Percentiles rank a stretch among this genome's conserved stretches.
phyloP scores from a whole-genome alignment of 2,113 vertebrate genomes.

The Pristiophorus japonicus region DNA sequence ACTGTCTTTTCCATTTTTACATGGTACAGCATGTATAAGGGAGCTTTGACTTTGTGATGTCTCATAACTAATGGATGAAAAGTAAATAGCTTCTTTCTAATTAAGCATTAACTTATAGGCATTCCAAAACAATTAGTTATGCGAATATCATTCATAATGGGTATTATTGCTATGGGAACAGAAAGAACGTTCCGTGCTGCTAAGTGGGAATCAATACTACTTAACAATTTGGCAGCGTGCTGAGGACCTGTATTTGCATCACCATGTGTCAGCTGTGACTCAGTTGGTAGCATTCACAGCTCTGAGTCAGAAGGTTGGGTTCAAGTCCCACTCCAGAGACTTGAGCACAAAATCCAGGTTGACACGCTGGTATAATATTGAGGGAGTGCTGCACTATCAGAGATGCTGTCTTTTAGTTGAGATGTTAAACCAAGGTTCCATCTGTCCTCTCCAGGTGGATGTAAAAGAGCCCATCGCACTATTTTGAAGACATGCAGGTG shows the following conservation, averaged over 20 bases:
- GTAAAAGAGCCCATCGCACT: background rate
- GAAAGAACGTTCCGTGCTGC: background rate
- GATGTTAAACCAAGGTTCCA: background rate
- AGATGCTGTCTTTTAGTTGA: background rate
- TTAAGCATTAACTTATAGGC: background rate
- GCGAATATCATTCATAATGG: background rate
- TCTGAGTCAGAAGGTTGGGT: background rate
- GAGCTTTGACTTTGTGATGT: background rate
- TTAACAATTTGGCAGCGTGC: background rate
- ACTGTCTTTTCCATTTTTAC: no score
- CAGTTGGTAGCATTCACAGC: background rate
- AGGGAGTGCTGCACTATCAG: background rate
- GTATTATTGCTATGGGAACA: conserved; percentile 1
- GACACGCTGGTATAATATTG: no score
- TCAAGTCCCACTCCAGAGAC: background rate
- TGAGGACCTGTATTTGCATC: background rate
- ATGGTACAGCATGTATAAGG: no score
- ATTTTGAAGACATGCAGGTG: background rate
- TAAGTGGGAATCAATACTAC: background rate
- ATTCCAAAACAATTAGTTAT: background rate
- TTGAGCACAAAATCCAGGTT: background rate
- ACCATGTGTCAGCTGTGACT: background rate
- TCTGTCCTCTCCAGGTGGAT: background rate
- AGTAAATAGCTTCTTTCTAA: background rate
- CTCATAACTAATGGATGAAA: background rate